Percentiles rank a stretch among this genome's conserved stretches.
phyloP scores from a whole-genome alignment of 2,888 invertebrate species.

The Caenorhabditis afra region DNA sequence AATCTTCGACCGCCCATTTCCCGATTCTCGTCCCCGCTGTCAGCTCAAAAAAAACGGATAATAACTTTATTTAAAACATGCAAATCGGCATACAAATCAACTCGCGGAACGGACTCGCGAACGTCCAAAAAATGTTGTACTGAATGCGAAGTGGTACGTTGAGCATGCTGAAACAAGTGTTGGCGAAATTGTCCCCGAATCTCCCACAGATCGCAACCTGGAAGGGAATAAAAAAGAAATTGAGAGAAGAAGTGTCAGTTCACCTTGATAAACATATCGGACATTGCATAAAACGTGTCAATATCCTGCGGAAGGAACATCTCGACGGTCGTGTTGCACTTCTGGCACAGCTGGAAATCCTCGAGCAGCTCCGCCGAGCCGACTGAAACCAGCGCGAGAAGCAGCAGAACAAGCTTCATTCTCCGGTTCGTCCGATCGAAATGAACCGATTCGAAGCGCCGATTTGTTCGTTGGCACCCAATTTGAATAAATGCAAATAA shows the following conservation, averaged over 20 bases:
- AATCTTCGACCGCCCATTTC: too few relatives aligned
- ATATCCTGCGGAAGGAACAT: slow-evolving; percentile 28
- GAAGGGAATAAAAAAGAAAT: not conserved
- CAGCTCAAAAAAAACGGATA: too few relatives aligned
- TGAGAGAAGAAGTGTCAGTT: not conserved
- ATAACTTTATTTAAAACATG: slow-evolving; percentile 9
- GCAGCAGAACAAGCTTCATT: not conserved
- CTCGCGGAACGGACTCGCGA: slow-evolving; percentile 40
- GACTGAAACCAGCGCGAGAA: not conserved
- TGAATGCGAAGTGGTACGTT: slow-evolving; percentile 43
- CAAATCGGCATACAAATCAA: slow-evolving; percentile 41
- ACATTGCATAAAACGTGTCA: slow-evolving; percentile 29
- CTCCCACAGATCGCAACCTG: slow-evolving; percentile 22
- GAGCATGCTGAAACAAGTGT: slow-evolving; percentile 27
- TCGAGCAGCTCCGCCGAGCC: not conserved
- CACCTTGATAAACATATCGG: slow-evolving; percentile 40
- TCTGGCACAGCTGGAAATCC: not conserved
- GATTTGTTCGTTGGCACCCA: not conserved
- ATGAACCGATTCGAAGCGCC: too few relatives aligned
- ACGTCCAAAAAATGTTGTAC: slow-evolving; percentile 37
- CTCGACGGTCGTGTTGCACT: slow-evolving; percentile 37
- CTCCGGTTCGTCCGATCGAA: too few relatives aligned
- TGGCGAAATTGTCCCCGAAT: slow-evolving; percentile 17
- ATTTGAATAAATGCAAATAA: not conserved
- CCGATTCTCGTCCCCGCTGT: too few relatives aligned